Evolutionary conservation across 1,140 invertebrate species (phyloP), one percentile per base, ranked within the genome.

Genomic region (Ectropis grisescens): DNA sequence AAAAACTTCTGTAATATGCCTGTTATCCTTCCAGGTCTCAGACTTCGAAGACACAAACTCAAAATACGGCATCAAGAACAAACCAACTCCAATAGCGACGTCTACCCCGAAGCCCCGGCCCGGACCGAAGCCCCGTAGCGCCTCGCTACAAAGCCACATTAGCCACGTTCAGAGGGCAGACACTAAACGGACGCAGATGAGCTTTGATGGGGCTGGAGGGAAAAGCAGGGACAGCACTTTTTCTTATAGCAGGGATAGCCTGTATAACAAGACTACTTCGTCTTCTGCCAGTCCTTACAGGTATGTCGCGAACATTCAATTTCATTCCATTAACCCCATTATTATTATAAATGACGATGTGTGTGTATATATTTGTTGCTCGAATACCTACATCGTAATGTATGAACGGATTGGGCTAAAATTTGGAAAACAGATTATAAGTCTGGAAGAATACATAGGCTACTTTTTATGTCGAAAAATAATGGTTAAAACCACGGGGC

Each of bases 31-130:
- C 4, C 34, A 76, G 71, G 64, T 76, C 2, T 72, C 71, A 27
- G 68, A 76, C 32, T 72, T 72, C 29, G 71, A 76, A 47, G 70
- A 75, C 27, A 50, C 47, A 1, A 59, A 47, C 34, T 58, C 59
- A 0, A 78, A 74, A 30, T 67, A 68, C 19, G 66, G 65, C 0
- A 34, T 57, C 3, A 45, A 42, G 8, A 38, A 47, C 7, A 58
- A 59, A 13, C 38, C 61, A 12, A 26, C 33, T 0, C 43, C 56
- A 0, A 13, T 66, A 1, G 65, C 60, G 0, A 66, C 71, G 0
- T 69, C 68, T 2, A 68, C 61, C 0, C 68, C 71, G 0, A 75
- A 70, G 32, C 15, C 31, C 1, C 45, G 43, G 10, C 6, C 40
- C 0, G 30, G 19, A 1, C 60, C 44, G 30, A 67, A 61, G 34